Conservation (phyloP, 2,797 vertebrate species). For the Botia almorhae region DNA sequence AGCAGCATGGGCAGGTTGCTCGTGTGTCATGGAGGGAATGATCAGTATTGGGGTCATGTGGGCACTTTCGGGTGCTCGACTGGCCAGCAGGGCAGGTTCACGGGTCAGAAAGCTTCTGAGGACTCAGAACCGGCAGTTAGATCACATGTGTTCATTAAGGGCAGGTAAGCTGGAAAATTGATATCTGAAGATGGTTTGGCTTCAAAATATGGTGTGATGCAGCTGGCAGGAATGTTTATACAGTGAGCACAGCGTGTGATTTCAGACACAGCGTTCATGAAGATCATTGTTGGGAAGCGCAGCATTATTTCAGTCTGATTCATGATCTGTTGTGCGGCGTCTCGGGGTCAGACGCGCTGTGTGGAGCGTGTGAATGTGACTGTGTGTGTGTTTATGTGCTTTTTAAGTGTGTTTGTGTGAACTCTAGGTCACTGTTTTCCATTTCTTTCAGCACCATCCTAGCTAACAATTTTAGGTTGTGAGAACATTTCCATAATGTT, state of each 20-base stretch:
- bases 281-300: not conserved
- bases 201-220: not conserved
- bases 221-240: not conserved
- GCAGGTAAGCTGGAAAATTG: constrained; percentile 32
- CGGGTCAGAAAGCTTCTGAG: not conserved
- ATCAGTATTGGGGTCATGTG: constrained; percentile 16
- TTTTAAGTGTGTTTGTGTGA: constrained; percentile 36
- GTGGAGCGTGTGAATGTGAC: constrained; percentile 64
- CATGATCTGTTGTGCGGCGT: not conserved
- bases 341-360: constrained; percentile 57
- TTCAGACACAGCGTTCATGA: not conserved
- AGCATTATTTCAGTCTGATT: not conserved
- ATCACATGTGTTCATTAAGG: constrained; percentile 2
- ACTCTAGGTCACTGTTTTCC: constrained; percentile 77
- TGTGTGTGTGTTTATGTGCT: constrained; percentile 28
- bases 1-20: constrained; percentile 1
- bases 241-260: constrained; percentile 1
- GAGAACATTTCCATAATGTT: no score
- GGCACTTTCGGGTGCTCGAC: constrained; percentile 4
- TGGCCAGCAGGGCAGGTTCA: constrained; percentile 1
- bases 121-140: constrained; percentile 1
- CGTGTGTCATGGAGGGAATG: not conserved
- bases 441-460: constrained; percentile 58
- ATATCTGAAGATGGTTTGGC: not conserved
- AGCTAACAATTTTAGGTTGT: no score